A percentile compares a stretch with the other conserved stretches of the same genome.
Evolutionary conservation across 2,888 invertebrate genomes (phyloP).

Genomic region (Poecilus cupreus): DNA sequence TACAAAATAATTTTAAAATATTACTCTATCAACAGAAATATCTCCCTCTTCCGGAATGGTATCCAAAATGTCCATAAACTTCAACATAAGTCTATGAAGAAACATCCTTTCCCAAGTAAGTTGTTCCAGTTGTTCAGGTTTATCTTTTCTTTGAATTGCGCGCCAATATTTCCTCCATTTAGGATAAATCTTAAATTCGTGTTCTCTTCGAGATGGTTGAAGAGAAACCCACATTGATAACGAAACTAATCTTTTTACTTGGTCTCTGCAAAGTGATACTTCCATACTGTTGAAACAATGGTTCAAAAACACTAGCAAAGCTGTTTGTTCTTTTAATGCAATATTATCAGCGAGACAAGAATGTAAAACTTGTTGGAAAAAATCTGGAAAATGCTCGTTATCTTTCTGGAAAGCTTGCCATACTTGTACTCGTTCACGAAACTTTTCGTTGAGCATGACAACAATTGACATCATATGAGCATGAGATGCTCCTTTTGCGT

Average conservation of each 20-base stretch:
- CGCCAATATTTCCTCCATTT: slow-evolving; percentile 96
- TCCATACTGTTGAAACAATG: slow-evolving; percentile 99
- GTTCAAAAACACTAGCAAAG: slow-evolving; percentile 92
- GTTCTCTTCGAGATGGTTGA: slow-evolving; percentile 87
- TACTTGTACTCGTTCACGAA: slow-evolving; percentile 95
- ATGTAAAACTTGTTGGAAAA: slow-evolving; percentile 87
- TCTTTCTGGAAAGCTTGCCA: slow-evolving; percentile 93
- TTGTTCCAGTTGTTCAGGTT: slow-evolving; percentile 80
- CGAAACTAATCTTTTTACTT: slow-evolving; percentile 91
- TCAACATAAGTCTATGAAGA: slow-evolving; percentile 88
- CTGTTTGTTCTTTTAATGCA: slow-evolving; percentile 86
- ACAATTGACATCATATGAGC: slow-evolving; percentile 97
- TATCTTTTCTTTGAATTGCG: slow-evolving; percentile 90
- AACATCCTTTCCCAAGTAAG: slow-evolving; percentile 91
- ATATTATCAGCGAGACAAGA: slow-evolving; percentile 81
- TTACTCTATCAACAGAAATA: slow-evolving; percentile 75
- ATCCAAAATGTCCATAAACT: slow-evolving; percentile 89
- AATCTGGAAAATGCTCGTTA: slow-evolving; percentile 85
- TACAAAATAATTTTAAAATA: slow-evolving; percentile 12
- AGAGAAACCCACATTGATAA: slow-evolving; percentile 95
- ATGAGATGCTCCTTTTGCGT: slow-evolving; percentile 84
- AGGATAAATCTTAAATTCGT: slow-evolving; percentile 89
- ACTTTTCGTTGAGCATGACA: slow-evolving; percentile 99
- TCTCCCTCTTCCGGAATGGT: slow-evolving; percentile 80
- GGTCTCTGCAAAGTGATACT: slow-evolving; percentile 92